Evolutionary conservation across 1,140 invertebrate genomes (phyloP).

Genomic region (Eufriesea mexicana): DNA sequence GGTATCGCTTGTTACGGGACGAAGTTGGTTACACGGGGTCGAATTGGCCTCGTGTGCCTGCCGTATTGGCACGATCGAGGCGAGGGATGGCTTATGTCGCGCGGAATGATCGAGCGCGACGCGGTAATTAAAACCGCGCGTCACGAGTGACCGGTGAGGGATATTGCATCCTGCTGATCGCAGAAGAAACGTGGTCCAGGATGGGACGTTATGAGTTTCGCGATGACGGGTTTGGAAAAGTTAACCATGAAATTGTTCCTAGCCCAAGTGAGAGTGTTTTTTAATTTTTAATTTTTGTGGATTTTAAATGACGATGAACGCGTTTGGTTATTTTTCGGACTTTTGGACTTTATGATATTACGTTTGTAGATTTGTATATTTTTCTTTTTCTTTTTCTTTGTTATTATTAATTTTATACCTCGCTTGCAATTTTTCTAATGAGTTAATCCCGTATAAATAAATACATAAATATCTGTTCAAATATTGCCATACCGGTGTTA

Average conservation of each 20-base stretch:
- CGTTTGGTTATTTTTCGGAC: no score
- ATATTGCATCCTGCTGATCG: neutral
- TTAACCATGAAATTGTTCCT: neutral
- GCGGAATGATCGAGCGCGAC: neutral
- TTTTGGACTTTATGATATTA: no score
- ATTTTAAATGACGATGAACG: no score
- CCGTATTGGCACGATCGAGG: neutral
- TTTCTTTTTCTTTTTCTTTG: no score
- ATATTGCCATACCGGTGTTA: no score
- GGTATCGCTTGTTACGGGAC: constrained; percentile 3
- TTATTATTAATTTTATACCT: no score
- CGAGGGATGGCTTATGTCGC: neutral
- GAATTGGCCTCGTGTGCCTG: neutral
- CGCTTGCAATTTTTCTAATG: no score
- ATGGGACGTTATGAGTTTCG: neutral
- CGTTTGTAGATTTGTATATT: no score
- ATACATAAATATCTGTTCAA: no score
- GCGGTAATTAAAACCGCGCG: neutral
- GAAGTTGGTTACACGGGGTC: neutral
- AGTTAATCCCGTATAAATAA: no score
- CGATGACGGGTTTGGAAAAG: neutral
- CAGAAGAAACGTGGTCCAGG: neutral
- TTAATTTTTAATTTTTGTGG: no score
- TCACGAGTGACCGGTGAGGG: neutral
- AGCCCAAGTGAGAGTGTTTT: no score